Evolutionary conservation across 2,113 vertebrate genomes (phyloP).

Genomic region (Sinocyclocheilus grahami): DNA sequence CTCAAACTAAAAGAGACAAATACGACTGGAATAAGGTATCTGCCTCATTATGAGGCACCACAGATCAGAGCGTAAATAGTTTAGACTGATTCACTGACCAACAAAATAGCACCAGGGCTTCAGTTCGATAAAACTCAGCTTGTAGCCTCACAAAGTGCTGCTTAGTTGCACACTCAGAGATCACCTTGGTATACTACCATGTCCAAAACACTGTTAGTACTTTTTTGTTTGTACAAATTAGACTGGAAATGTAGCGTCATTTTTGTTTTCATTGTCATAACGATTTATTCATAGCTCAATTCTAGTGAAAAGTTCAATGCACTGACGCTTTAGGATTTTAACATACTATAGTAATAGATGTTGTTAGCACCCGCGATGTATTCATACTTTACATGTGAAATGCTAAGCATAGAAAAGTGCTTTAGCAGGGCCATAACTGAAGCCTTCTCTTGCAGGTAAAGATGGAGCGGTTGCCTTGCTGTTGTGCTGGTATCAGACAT

Average conservation of each 20-base stretch:
- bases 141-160: constrained; percentile 5
- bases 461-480: constrained; percentile 53
- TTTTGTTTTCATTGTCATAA: neutral
- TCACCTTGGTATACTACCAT: neutral
- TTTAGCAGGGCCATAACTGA: constrained; percentile 32
- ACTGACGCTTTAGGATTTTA: neutral
- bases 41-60: constrained; percentile 48
- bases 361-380: neutral
- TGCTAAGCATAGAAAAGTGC: constrained; percentile 16
- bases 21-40: constrained; percentile 19
- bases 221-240: neutral
- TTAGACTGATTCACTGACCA: constrained; percentile 56
- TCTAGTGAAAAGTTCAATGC: neutral
- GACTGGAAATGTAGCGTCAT: neutral
- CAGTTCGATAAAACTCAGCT: constrained; percentile 25
- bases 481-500: constrained; percentile 57
- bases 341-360: neutral
- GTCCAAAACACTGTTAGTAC: neutral
- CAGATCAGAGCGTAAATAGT: constrained; percentile 49
- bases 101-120: constrained; percentile 34
- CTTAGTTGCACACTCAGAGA: neutral
- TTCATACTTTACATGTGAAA: neutral
- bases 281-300: neutral
- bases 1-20: constrained; percentile 50
- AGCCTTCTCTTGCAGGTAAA: constrained; percentile 44